Base-by-base conservation (phyloP, 2,888 invertebrate species). In the Melanostoma mellinum region DNA sequence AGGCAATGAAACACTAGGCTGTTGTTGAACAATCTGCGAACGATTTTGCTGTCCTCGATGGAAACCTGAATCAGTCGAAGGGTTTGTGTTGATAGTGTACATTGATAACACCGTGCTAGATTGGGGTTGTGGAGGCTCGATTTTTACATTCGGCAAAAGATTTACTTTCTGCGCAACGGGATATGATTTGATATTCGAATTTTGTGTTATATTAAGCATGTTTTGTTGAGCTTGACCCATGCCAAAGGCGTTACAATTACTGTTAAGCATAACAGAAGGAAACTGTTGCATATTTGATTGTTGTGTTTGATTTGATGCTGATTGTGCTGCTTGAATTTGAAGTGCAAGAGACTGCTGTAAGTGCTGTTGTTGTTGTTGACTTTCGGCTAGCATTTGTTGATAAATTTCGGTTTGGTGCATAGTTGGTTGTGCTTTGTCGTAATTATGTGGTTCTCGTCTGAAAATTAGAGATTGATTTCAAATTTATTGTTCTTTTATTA, bases 381-480 rank as follows among this genome's bases (percentile, higher is more conserved):
- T 89, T 84, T 91, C 91, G 6, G 91, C 91, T 65, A 92, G 74
- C 89, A 91, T 89, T 87, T 91, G 91, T 76, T 91, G 91, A 86
- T 91, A 92, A n/a, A 92, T 88, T n/a, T 87, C 89, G 2, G 92
- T 92, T 88, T 91, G 91, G 77, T 92, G 91, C 75, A 89, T 55
- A n/a, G 91, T 91, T 30, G 92, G 91, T 86, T 90, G 90, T 10
- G 90, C 90, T 87, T 91, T 92, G 82, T 91, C 92, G 73, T 91
- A 91, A 77, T 92, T 92, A 74, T 91, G 91, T n/a, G 91, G 91
- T 86, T 91, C 91, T 4, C 91, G 89, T 38, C 90, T 89, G 10
- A 53, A 50, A 20, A 20, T 20, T 10, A 4, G n/a, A 1, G 30
- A 42, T 20, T 8, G 3, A 44, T 4, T 42, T 20, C 20, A 20